Evolutionary conservation across 2,888 invertebrate genomes (phyloP), one percentile per base, ranked within the genome.

Genomic region (Erebia palarica): DNA sequence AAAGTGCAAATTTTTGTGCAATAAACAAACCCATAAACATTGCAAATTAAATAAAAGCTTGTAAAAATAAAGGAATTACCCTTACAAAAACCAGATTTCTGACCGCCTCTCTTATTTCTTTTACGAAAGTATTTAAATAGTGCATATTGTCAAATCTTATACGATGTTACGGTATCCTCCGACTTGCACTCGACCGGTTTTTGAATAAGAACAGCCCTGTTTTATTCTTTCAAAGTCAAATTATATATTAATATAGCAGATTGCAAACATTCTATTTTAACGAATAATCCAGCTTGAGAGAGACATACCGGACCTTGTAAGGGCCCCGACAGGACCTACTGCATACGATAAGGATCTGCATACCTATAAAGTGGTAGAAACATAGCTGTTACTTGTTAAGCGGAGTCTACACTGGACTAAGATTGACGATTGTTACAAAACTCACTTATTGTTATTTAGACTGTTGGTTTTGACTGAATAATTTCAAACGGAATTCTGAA

Each of bases 241-340:
- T 9, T 55, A 55, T 9, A 7, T 9, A 9, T 16, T 9, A 18
- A 16, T 55, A 13, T 13, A 13, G 47, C 4, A 53, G 16, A 14
- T 57, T 13, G 57, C 57, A 1, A 27, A 57, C 27, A 58, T 36
- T 57, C 13, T 5, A 14, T 59, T 59, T 59, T 36, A 36, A 14
- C 36, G 58, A 36, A 59, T 36, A 36, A 36, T 59, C 51, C 16
- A 18, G 18, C 55, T 44, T 44, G 44, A 57, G 55, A 65, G 55
- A 83, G 83, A 82, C 82, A 85, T 82, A 78, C 81, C 84, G 80
- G 81, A 78, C 84, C 85, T 83, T 82, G 84, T 87, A 87, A 77
- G 87, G 88, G 77, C 81, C 86, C 87, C 88, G 84, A 81, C 81
- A 85, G 84, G 49, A 58, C 53, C 36, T 80, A 80, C 81, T 77